phyloP scores from a whole-genome alignment of 1,140 invertebrate species.

The Drusus annulatus region DNA sequence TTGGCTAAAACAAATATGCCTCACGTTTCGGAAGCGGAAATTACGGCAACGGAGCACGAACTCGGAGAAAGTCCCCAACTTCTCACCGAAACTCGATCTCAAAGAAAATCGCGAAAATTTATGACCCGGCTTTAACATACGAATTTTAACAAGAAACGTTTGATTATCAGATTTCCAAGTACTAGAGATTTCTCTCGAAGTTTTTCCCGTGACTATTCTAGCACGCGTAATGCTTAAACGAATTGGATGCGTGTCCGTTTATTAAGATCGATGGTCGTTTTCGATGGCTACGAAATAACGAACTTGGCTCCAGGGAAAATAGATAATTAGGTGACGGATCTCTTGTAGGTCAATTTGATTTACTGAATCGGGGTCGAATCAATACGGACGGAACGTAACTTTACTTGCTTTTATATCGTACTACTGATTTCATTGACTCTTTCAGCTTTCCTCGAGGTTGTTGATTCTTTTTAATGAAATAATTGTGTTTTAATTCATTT shows the following conservation, averaged over 20 bases:
- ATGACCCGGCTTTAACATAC: background rate
- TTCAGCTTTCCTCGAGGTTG: no score
- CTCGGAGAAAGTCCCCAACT: background rate
- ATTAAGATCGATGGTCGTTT: no score
- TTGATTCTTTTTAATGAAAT: no score
- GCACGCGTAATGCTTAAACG: background rate
- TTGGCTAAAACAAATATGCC: slow-evolving; percentile 21
- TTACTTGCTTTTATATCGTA: no score
- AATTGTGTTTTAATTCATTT: no score
- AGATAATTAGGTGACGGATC: slow-evolving; percentile 5
- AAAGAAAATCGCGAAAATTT: background rate
- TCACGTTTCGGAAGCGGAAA: slow-evolving; percentile 20
- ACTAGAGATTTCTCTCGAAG: no score
- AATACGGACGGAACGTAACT: background rate
- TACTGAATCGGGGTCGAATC: slow-evolving; percentile 4
- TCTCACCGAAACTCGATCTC: background rate
- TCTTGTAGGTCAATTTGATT: slow-evolving; percentile 9
- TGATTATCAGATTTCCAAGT: no score
- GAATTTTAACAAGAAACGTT: no score
- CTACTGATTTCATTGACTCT: no score
- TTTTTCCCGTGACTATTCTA: no score
- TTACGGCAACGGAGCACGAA: background rate
- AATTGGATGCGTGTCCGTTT: background rate
- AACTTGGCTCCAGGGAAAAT: background rate
- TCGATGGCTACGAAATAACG: background rate